Base-by-base conservation (phyloP, 2,888 invertebrate species). In the Elmis aenea region DNA sequence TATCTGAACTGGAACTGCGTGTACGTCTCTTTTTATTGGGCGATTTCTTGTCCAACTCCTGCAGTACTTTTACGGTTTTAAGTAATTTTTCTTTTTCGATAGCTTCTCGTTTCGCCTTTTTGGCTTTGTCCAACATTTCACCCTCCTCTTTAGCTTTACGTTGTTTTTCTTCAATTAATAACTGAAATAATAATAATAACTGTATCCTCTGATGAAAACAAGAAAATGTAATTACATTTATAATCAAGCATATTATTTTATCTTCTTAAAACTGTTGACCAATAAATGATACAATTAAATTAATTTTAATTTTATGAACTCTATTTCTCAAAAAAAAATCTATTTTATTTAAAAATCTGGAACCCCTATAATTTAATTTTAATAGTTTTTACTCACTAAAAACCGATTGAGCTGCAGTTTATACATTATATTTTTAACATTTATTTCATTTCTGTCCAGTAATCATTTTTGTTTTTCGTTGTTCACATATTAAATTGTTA, bases 121-220 rank as follows among this genome's bases (percentile, higher is more conserved):
- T 68, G 2, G 67, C 68, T 35, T 58, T 62, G 32, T 69, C 68
- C 32, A 68, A 50, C 68, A 67, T 68, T 38, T 66, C 66, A n/a
- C 62, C 63, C 45, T 68, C 68, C 45, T 69, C 68, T 46, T 66
- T 62, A 0, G 64, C 67, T 48, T 69, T 68, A 5, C 67, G 52
- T 29, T 69, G 67, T 30, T 67, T 68, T 38, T 69, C 68, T 42
- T 62, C 59, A 11, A 63, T 48, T 28, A 66, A 35, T 28, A 50
- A 34, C 43, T 37, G 18, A 15, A 32, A 26, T 10, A 11, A 24
- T 24, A 14, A 15, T n/a, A n/a, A n/a, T n/a, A n/a, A n/a, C n/a
- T n/a, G n/a, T n/a, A n/a, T n/a, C 2, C 6, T 9, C 3, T 5
- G 9, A n/a, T 14, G 3, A 22, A 13, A 13, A 13, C n/a, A n/a